Percentiles rank a stretch among this genome's conserved stretches.
These are phyloP conservation scores for Lapara coniferarum DNA, from an alignment of 2,888 invertebrate species.

Conservation along the genomic window DNA sequence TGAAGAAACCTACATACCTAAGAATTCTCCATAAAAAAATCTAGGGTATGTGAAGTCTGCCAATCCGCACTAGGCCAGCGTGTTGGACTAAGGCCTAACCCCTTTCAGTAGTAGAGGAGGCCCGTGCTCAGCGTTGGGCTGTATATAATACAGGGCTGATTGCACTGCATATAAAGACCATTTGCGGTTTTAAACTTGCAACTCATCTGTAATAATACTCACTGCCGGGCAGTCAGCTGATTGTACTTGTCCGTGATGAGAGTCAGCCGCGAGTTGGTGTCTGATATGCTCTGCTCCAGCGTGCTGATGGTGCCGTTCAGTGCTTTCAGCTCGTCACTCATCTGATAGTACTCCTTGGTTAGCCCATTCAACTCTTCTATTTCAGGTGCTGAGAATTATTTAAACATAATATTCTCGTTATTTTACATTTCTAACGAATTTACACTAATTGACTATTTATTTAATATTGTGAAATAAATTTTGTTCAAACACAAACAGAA, in stretches of 20 bases:
- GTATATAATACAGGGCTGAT: too few relatives aligned
- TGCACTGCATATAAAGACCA: too few relatives aligned
- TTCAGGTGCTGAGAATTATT: conserved; percentile 62
- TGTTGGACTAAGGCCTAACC: too few relatives aligned
- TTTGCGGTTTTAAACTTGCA: background rate
- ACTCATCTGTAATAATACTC: conserved; percentile 38
- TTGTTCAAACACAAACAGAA: too few relatives aligned
- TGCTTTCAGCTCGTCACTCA: conserved; percentile 61
- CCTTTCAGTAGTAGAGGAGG: too few relatives aligned
- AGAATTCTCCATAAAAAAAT: too few relatives aligned
- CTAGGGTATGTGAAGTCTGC: too few relatives aligned
- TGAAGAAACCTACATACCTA: too few relatives aligned
- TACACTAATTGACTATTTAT: too few relatives aligned
- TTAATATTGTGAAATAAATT: too few relatives aligned
- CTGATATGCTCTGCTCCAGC: conserved; percentile 58
- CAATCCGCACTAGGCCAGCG: too few relatives aligned
- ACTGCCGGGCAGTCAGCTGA: conserved; percentile 66
- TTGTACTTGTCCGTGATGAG: conserved; percentile 62
- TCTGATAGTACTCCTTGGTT: conserved; percentile 59
- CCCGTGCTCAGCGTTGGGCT: too few relatives aligned
- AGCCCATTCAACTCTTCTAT: conserved; percentile 66
- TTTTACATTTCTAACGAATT: background rate
- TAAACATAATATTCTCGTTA: background rate
- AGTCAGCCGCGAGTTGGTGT: conserved; percentile 58
- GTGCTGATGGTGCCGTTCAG: conserved; percentile 44